Conservation (phyloP, 2,797 vertebrate species). For the Rhincodon typus region DNA sequence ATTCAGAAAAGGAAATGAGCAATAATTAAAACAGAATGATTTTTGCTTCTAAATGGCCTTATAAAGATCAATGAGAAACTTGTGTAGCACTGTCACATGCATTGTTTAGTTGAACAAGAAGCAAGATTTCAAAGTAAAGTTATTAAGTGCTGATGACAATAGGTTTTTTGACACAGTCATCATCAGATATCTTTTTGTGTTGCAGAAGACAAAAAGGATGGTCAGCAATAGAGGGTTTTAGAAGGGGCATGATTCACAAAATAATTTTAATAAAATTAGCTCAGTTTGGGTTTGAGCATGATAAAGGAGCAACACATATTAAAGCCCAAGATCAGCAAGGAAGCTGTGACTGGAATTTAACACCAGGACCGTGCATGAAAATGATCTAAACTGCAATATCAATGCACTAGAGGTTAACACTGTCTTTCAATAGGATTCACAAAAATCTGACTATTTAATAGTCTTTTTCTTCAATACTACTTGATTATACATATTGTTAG, state of each 20-base stretch:
- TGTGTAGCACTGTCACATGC: neutral
- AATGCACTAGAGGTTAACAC: neutral
- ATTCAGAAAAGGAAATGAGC: neutral
- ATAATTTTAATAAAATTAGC: neutral
- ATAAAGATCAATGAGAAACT: neutral
- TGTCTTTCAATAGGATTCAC: neutral
- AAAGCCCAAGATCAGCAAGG: neutral
- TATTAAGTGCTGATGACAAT: neutral
- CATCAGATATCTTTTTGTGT: neutral
- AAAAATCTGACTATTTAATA: neutral
- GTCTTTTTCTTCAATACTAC: neutral
- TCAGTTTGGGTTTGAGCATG: neutral
- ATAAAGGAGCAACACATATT: neutral
- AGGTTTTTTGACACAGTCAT: neutral
- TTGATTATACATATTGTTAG: neutral
- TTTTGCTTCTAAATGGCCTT: neutral
- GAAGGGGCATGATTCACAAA: neutral
- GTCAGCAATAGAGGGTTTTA: neutral
- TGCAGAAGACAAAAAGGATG: neutral
- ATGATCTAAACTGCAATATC: neutral
- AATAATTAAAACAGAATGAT: neutral
- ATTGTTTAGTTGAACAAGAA: neutral
- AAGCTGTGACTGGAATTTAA: neutral
- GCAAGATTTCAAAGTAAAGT: neutral
- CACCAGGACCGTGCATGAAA: neutral